A percentile compares a stretch with the other conserved stretches of the same genome.
These are phyloP conservation scores for Cheirogaleus major DNA, from an alignment of 2,797 vertebrate species.

Conservation along the genomic window DNA sequence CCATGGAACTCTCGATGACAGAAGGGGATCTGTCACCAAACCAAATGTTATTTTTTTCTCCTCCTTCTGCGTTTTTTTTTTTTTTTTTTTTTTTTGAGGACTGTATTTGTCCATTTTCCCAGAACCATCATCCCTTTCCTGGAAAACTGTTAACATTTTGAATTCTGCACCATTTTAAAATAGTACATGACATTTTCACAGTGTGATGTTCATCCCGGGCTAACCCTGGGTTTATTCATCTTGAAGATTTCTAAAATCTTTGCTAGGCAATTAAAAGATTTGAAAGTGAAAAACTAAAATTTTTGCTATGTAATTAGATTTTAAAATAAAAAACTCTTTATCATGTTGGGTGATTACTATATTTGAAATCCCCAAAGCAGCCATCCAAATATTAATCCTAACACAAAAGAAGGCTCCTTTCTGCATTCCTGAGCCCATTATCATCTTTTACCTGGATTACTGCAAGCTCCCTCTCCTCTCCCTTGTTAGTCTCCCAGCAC, in stretches of 20 bases:
- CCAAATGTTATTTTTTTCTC: slow-evolving; percentile 15
- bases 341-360: neutral
- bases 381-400: neutral
- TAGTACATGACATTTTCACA: slow-evolving; percentile 12
- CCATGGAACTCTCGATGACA: neutral
- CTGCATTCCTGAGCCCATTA: neutral
- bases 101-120: slow-evolving; percentile 7
- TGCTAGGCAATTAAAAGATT: slow-evolving; percentile 54
- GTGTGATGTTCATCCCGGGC: neutral
- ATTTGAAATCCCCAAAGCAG: neutral
- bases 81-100: neutral
- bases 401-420: neutral
- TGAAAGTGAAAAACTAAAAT: slow-evolving; percentile 6
- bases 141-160: slow-evolving; percentile 44
- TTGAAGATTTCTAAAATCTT: slow-evolving; percentile 44
- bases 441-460: neutral
- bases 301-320: slow-evolving; percentile 51
- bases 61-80: neutral
- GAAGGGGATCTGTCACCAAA: slow-evolving; percentile 59
- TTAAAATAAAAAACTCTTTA: slow-evolving; percentile 39
- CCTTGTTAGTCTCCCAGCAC: neutral
- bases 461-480: neutral
- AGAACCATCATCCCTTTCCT: neutral
- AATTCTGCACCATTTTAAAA: slow-evolving; percentile 44
- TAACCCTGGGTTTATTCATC: neutral